Conservation (phyloP, 2,888 invertebrate species). For the Conchocele bisecta region DNA sequence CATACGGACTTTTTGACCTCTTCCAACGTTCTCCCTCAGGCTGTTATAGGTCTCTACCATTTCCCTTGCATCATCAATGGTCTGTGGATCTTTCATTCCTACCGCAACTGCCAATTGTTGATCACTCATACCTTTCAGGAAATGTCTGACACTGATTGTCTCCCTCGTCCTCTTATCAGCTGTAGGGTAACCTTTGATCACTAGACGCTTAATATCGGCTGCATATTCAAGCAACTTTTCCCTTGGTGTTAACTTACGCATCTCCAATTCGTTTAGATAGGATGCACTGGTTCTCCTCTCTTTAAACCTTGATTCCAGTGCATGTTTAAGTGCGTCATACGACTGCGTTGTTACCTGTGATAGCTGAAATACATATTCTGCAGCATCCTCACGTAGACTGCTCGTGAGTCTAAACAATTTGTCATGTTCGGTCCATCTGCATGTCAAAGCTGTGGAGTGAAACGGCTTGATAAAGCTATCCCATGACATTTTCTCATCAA, state of each 20-base stretch:
- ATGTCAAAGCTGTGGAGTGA: background rate
- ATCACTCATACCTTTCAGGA: constrained; percentile 42
- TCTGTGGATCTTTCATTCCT: background rate
- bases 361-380: constrained; percentile 42
- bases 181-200: constrained; percentile 33
- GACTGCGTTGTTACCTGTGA: constrained; percentile 10
- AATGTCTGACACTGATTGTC: constrained; percentile 39
- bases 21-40: background rate
- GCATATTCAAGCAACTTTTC: constrained; percentile 45
- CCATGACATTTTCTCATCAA: constrained; percentile 23
- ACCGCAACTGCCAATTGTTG: constrained; percentile 26
- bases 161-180: constrained; percentile 35
- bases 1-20: background rate
- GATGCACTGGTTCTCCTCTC: constrained; percentile 36
- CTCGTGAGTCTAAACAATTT: constrained; percentile 29
- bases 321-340: constrained; percentile 1
- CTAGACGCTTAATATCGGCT: constrained; percentile 34
- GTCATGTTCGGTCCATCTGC: constrained; percentile 32
- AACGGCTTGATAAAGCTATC: constrained; percentile 30
- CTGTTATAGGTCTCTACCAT: background rate
- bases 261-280: constrained; percentile 40
- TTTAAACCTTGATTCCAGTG: constrained; percentile 38
- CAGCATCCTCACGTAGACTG: constrained; percentile 31
- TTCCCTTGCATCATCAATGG: background rate
- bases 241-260: constrained; percentile 15